Base-by-base conservation (phyloP, 2,113 vertebrate species). In the Apus apus region DNA sequence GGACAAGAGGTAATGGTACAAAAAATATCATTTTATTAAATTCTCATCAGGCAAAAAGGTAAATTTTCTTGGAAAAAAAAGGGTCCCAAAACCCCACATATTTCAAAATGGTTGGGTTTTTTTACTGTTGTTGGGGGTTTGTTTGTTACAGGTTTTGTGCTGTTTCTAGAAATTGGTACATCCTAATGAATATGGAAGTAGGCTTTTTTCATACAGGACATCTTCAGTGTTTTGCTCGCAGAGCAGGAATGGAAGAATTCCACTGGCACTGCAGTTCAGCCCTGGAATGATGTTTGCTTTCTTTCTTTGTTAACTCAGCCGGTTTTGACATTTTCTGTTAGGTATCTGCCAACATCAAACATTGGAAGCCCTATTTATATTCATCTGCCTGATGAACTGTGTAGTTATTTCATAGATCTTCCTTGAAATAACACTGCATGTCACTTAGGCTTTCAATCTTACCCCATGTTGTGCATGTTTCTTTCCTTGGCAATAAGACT, bases 301-400 rank as follows among this genome's bases (percentile, higher is more conserved):
- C 75, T 91, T 58, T 89, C 62, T 75, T 82, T 85, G 66, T 71
- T 66, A 94, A 40, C 67, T 91, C 90, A 89, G 57, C 76, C 83
- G 66, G 0, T 93, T 89, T 86, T 83, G 93, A 91, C 66, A 79
- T 27, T 29, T 83, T 91, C 27, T 71, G 26, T 74, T 83, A 58
- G 46, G 50, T 86, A 71, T 34, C 64, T 48, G 72, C 71, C 76
- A 67, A 58, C 46, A 54, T 79, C 45, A 91, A 93, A 62, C 80
- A 54, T 18, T 83, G 67, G n/a, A 67, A 76, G 43, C 27, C 13
- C 57, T 53, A 45, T 93, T 89, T 54, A 75, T 91, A 46, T 86
- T 75, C 53, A 75, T 67, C 58, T 79, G 18, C 67, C 75, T 79
- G 62, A 86, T 62, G 58, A 79, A 83, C 51, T 45, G 58, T 46